Conservation (phyloP, 2,888 invertebrate genomes). For the Dynastes hyllus region DNA sequence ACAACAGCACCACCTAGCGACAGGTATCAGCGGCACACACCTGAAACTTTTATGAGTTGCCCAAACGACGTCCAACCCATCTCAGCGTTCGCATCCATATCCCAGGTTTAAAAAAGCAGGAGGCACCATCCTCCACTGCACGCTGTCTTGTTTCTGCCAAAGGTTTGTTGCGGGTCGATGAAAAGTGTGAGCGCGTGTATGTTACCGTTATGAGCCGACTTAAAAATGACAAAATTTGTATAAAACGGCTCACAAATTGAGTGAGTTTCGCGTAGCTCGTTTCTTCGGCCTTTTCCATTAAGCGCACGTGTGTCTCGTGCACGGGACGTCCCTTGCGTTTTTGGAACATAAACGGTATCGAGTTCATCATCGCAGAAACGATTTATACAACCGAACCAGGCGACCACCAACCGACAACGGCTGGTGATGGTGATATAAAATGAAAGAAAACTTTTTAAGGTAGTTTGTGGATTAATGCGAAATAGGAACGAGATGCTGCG, state of each 20-base stretch:
- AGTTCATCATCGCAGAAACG: constrained; percentile 25
- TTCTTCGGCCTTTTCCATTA: constrained; percentile 58
- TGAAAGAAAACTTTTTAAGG: constrained; percentile 41
- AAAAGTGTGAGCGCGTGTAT: constrained; percentile 14
- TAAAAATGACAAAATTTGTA: constrained; percentile 67
- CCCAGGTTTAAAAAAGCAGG: constrained; percentile 17
- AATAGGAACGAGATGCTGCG: background rate
- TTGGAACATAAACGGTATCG: constrained; percentile 32
- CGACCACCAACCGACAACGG: too few relatives aligned
- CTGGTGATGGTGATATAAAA: constrained; percentile 27
- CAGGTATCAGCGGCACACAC: constrained; percentile 33
- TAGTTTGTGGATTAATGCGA: constrained; percentile 20
- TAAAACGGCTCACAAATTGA: constrained; percentile 65
- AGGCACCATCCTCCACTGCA: constrained; percentile 35
- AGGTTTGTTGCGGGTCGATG: constrained; percentile 40
- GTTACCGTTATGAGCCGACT: constrained; percentile 51
- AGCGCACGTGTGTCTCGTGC: constrained; percentile 59
- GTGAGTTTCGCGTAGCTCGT: constrained; percentile 48
- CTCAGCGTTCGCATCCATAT: background rate
- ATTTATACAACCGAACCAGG: constrained; percentile 24
- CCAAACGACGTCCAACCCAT: constrained; percentile 55
- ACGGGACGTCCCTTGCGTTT: background rate
- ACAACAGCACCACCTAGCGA: constrained; percentile 3
- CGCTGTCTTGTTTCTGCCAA: constrained; percentile 51
- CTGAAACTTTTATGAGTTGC: constrained; percentile 55